Conservation (phyloP, 2,113 vertebrate species). For the Riparia riparia region DNA sequence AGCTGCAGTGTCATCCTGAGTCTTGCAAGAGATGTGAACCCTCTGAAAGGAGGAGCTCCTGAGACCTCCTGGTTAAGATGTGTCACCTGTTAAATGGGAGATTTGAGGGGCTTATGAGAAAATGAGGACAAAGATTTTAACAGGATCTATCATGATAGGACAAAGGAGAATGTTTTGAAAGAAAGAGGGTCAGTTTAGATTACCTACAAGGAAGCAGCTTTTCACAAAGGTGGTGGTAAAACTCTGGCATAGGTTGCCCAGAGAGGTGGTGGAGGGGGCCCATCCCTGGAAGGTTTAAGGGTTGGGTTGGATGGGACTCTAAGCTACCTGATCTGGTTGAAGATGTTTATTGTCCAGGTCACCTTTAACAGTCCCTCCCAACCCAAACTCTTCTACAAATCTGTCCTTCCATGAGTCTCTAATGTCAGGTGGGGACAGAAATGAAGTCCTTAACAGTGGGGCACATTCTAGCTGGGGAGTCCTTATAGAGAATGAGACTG, state of each 20-base stretch:
- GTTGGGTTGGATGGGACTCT: not conserved
- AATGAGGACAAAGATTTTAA: not conserved
- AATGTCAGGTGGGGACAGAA: not conserved
- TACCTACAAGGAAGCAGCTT: not conserved
- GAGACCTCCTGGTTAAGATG: not conserved
- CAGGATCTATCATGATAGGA: not conserved
- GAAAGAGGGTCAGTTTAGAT: not conserved
- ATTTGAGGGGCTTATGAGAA: not conserved
- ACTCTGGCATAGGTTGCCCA: not conserved
- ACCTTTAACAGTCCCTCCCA: not conserved
- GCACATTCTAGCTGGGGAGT: not conserved
- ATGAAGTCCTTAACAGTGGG: not conserved
- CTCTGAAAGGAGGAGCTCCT: not conserved
- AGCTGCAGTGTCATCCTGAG: rapidly evolving
- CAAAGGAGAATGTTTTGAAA: not conserved
- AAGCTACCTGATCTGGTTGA: not conserved
- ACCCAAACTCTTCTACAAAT: not conserved
- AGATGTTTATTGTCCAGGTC: not conserved
- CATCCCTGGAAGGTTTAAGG: not conserved
- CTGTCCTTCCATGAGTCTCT: not conserved
- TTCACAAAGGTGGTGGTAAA: not conserved
- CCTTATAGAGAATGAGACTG: not conserved
- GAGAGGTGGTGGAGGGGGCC: not conserved
- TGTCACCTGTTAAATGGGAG: not conserved
- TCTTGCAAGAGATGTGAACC: not conserved